These are phyloP conservation scores for Ormyrus pomaceus DNA, from an alignment of 2,888 invertebrate genomes.

Conservation along the genomic window DNA sequence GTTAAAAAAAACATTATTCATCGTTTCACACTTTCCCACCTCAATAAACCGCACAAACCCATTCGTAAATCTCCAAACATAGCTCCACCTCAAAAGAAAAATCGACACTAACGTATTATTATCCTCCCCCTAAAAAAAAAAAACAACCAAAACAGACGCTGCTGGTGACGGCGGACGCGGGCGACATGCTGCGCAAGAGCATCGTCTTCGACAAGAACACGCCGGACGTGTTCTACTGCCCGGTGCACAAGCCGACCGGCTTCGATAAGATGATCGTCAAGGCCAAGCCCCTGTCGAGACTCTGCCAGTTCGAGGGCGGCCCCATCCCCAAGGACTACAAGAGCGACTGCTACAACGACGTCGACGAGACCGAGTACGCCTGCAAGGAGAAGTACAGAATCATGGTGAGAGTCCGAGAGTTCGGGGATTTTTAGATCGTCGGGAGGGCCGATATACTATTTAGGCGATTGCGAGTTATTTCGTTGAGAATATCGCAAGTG, in stretches of 20 bases:
- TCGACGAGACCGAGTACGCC: constrained; percentile 87
- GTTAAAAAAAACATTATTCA: too few relatives aligned
- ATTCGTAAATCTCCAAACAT: too few relatives aligned
- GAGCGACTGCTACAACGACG: constrained; percentile 87
- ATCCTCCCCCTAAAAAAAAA: too few relatives aligned
- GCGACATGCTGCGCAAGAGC: constrained; percentile 86
- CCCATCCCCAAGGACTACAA: constrained; percentile 84
- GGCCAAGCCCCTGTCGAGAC: constrained; percentile 82
- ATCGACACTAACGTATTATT: too few relatives aligned
- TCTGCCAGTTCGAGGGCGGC: constrained; percentile 86
- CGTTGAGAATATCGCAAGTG: too few relatives aligned
- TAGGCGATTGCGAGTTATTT: too few relatives aligned
- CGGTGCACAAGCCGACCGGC: constrained; percentile 85
- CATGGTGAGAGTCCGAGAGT: constrained; percentile 79
- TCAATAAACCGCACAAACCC: too few relatives aligned
- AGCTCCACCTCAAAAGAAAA: too few relatives aligned
- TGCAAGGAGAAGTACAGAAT: constrained; percentile 89
- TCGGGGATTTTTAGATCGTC: too few relatives aligned
- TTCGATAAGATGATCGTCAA: constrained; percentile 85
- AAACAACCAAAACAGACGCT: constrained; percentile 50
- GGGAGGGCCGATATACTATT: too few relatives aligned
- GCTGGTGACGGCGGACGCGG: constrained; percentile 74
- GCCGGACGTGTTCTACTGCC: constrained; percentile 88
- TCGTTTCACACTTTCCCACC: too few relatives aligned
- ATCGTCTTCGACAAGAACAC: constrained; percentile 88